Evolutionary conservation across 2,113 vertebrate species (phyloP), one percentile per base, ranked within the genome.

Genomic region (Reinhardtius hippoglossoides): DNA sequence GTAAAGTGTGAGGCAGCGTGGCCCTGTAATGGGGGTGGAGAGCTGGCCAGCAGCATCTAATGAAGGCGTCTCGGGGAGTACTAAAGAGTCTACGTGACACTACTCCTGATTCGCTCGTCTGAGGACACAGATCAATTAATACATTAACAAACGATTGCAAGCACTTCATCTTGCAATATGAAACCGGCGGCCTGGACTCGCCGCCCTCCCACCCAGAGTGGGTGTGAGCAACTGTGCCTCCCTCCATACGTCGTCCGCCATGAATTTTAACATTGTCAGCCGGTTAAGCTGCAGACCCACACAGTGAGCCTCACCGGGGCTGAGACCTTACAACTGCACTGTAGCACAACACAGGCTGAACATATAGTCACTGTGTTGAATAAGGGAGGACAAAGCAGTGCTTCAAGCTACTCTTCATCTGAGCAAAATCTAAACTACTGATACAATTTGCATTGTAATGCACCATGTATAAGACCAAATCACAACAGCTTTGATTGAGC

Each of bases 121-220:
- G 89, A 90, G 88, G 88, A 87, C 89, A 85, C 88, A 88, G 87
- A 92, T 92, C 91, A 92, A 92, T 92, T 91, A 92, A 89, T 89
- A 91, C 83, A 91, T 91, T 86, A 91, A 89, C 87, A 89, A 90
- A 91, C 85, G 68, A 85, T 88, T 52, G 69, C 76, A 15, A 76
- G 80, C 87, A 86, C 84, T 86, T 90, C 87, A 89, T 91, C 79
- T 67, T 70, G 90, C 85, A 89, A 85, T 85, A 85, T 88, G 81
- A 88, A 88, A 87, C 87, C 84, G 6, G 68, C 54, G 66, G 84
- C 64, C 81, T 60, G 83, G 81, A 87, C 78, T 75, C 48, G 23
- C 76, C 37, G 81, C 65, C 70, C 76, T 44, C 82, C 79, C 48
- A 46, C 63, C 55, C 79, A 31, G 76, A 72, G 85, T 69, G 79